Conservation (phyloP, 2,113 vertebrate genomes). For the Brienomyrus longianalis region DNA sequence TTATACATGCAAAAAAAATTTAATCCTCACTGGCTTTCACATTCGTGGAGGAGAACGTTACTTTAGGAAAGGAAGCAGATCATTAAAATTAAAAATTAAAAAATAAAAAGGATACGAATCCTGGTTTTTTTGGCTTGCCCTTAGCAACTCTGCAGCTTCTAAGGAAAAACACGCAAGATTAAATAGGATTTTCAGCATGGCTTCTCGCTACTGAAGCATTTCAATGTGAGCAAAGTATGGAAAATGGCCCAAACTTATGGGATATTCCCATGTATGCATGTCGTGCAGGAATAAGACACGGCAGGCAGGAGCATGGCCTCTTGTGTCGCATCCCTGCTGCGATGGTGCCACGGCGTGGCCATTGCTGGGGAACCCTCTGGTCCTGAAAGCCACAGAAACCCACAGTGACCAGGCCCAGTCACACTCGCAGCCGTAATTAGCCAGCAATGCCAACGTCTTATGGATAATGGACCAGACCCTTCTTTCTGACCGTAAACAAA, state of each 20-base stretch:
- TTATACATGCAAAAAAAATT: slow-evolving; percentile 62
- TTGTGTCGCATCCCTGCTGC: slow-evolving; percentile 26
- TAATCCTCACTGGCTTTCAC: slow-evolving; percentile 51
- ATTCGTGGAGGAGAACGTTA: slow-evolving; percentile 56
- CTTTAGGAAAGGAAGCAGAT: slow-evolving; percentile 65
- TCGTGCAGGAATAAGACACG: not conserved
- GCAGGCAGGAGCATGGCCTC: not conserved
- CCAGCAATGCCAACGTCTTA: slow-evolving; percentile 56
- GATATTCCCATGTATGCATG: not conserved
- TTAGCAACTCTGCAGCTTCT: slow-evolving; percentile 57
- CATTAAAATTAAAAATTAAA: slow-evolving; percentile 60
- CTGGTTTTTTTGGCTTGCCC: slow-evolving; percentile 51
- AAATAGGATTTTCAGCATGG: slow-evolving; percentile 41
- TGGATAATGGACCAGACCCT: slow-evolving; percentile 69
- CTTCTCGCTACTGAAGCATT: slow-evolving; percentile 52
- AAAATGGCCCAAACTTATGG: slow-evolving; percentile 30
- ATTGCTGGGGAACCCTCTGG: not conserved
- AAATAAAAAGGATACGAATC: slow-evolving; percentile 60
- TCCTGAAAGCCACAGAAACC: not conserved
- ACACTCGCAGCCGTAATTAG: slow-evolving; percentile 48
- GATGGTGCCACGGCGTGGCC: slow-evolving; percentile 36
- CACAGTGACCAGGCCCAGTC: slow-evolving; percentile 9
- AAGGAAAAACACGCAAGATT: slow-evolving; percentile 47
- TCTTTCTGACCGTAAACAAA: slow-evolving; percentile 70
- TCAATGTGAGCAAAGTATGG: slow-evolving; percentile 54